Evolutionary conservation across 2,888 invertebrate species (phyloP), one percentile per base, ranked within the genome.

Genomic region (Cerceris ruficornis): DNA sequence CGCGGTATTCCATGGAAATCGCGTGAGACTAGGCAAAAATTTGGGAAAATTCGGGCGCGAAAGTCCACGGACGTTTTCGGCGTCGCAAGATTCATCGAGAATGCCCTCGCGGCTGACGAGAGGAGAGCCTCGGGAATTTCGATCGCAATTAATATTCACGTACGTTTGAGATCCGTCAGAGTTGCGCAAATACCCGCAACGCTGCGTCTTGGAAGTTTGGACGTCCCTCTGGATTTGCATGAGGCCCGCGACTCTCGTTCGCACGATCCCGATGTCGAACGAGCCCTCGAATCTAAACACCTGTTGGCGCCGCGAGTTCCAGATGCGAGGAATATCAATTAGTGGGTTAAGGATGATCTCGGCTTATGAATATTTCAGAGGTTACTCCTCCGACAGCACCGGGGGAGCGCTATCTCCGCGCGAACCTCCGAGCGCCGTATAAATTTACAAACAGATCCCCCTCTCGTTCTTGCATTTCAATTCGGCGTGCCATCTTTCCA

Each of bases 281-380:
- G 67, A 15, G 59, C 67, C 74, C 46, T 66, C 67, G 69, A 57
- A 52, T 46, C 14, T 17, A 76, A 78, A 82, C 85, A 86, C 85
- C 85, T 86, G 85, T 86, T 86, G 85, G 84, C 61, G 57, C 49
- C 68, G 75, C 65, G 81, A 80, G 81, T 85, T 84, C 86, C 89
- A 87, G 87, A 88, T 86, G 89, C 83, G 76, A 77, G 83, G 88
- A 89, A 89, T 90, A 89, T 89, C 88, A 89, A 90, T 90, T 90
- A 89, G 86, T 82, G 75, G 80, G 84, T 85, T 86, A 84, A 86
- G 85, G 86, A 87, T 88, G 81, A 88, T 88, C 88, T 82, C 74
- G 81, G 80, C 83, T 86, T 87, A 89, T 89, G 89, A 89, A 90
- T 90, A 90, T 89, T 90, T 89, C 88, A 88, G 76, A 70, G 77